Base-by-base conservation (phyloP, 2,888 invertebrate genomes). In the Standfussiana lucernea region DNA sequence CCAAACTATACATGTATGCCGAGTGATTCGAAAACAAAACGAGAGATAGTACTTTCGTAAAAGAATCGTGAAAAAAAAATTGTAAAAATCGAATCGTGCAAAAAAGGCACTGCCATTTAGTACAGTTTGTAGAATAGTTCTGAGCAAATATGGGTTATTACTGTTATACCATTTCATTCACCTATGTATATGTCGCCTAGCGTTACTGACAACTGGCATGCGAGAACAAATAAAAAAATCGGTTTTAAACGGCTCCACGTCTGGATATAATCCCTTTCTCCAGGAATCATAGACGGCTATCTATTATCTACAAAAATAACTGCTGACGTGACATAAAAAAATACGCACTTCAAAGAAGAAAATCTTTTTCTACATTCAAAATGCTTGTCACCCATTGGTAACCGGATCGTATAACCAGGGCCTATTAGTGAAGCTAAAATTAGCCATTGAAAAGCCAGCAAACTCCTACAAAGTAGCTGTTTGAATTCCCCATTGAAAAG, bases 381-480 rank as follows among this genome's bases (percentile, higher is more conserved):
- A 72, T 35, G 64, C 65, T 72, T 70, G 74, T 72, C 76, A 77
- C 62, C 77, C 69, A 81, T 84, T 85, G 71, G 75, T 78, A 79
- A 72, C 59, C 76, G 70, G 82, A 83, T 86, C 86, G 64, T 77
- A 62, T 86, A 82, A 85, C 81, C 71, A 28, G 21, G 56, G 71
- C 70, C 88, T 79, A 83, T 84, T 86, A 84, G 80, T 79, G 72
- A 47, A 45, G 72, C 80, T 82, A 88, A 86, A 87, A 87, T 88
- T 87, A 89, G 68, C 79, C 40, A 68, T 67, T 73, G 73, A 72
- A 62, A 85, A 53, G 42, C 64, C 50, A 65, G 28, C 24, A 62
- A 66, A 70, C 72, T 71, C 47, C 61, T 73, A 83, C 83, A 80
- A 82, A 89, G 74, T 77, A 75, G 62, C 80, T 69, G 69, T 75